These are phyloP conservation scores for Pygoscelis antarcticus DNA, from an alignment of 2,113 vertebrate genomes.

Conservation along the genomic window DNA sequence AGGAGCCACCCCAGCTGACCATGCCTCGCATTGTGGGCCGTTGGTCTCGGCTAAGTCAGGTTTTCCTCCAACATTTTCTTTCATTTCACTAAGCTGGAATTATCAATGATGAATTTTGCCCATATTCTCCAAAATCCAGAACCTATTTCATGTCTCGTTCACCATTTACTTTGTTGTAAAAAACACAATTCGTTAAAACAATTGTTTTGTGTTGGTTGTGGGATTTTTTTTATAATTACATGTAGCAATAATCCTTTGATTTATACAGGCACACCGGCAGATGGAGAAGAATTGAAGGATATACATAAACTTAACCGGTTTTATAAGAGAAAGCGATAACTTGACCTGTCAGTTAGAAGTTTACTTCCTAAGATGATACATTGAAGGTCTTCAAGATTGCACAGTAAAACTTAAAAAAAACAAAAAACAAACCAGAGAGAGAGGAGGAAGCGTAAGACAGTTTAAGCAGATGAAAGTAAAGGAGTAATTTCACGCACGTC, in stretches of 20 bases:
- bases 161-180: not conserved
- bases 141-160: not conserved
- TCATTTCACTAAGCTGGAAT: not conserved
- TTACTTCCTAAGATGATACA: not conserved
- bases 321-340: not conserved
- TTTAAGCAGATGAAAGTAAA: not conserved
- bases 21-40: not conserved
- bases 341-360: not conserved
- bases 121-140: not conserved
- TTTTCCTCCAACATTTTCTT: not conserved
- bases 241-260: not conserved
- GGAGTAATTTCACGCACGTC: not conserved
- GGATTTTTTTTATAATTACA: not conserved
- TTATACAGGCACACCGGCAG: not conserved
- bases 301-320: rapidly evolving
- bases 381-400: rapidly evolving
- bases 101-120: rapidly evolving
- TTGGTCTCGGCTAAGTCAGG: not conserved
- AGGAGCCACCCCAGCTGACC: not conserved
- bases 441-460: not conserved
- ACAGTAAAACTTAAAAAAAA: not conserved
- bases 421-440: too few species aligned
- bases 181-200: not conserved
- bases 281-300: not conserved
- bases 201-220: not conserved